Conservation (phyloP, 2,888 invertebrate genomes). For the Tenthredo mesomela region DNA sequence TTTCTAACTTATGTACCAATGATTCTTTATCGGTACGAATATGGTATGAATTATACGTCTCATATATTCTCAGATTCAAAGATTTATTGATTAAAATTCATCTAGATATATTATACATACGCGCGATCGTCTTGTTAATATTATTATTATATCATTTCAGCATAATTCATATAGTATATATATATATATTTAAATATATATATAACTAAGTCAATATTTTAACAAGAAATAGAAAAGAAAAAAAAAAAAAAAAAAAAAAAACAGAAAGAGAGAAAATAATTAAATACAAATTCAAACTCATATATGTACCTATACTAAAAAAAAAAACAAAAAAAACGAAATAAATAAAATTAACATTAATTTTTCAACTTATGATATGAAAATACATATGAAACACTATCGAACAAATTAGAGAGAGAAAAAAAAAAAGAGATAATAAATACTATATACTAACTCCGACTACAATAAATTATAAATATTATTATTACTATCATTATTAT, state of each 20-base stretch:
- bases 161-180: neutral
- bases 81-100: neutral
- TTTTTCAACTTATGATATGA: too few relatives aligned
- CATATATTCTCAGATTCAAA: neutral
- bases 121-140: too few relatives aligned
- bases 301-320: too few relatives aligned
- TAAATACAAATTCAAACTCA: too few relatives aligned
- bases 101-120: neutral
- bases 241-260: neutral
- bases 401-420: neutral
- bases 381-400: too few relatives aligned
- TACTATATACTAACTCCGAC: neutral
- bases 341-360: too few relatives aligned
- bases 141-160: neutral
- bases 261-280: neutral
- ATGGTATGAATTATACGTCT: too few relatives aligned
- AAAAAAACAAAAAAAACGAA: neutral
- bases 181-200: neutral
- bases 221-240: neutral
- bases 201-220: constrained; percentile 15
- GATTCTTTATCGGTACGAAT: too few relatives aligned
- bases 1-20: neutral
- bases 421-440: neutral
- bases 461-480: neutral
- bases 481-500: constrained; percentile 23